phyloP scores from a whole-genome alignment of 2,888 invertebrate genomes.

The Napeogenes inachia region DNA sequence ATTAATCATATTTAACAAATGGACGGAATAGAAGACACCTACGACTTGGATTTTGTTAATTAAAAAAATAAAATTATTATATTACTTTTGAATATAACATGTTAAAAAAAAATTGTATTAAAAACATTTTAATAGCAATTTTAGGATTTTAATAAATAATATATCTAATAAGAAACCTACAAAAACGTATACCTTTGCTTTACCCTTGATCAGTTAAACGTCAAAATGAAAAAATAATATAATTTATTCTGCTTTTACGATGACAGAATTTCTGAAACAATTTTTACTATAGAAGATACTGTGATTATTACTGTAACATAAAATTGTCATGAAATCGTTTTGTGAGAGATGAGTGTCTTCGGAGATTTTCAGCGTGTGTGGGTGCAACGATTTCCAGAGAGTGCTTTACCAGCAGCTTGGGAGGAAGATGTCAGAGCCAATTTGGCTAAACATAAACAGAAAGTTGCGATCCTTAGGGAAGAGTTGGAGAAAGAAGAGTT shows the following conservation, averaged over 20 bases:
- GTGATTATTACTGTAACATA: conserved; percentile 58
- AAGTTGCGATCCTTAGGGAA: conserved; percentile 87
- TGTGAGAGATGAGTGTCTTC: conserved; percentile 88
- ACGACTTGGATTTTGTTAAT: too few relatives aligned
- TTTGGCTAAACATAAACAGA: conserved; percentile 91
- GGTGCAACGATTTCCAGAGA: conserved; percentile 93
- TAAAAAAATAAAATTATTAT: too few relatives aligned
- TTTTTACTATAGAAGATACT: conserved; percentile 44
- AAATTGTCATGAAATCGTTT: conserved; percentile 75
- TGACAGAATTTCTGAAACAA: conserved; percentile 57
- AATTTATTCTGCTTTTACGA: conserved; percentile 41
- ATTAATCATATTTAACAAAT: conserved; percentile 4
- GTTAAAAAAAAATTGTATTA: too few relatives aligned
- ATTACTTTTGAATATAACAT: too few relatives aligned
- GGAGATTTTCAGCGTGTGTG: conserved; percentile 94
- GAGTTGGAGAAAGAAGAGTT: conserved; percentile 94
- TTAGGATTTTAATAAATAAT: too few relatives aligned
- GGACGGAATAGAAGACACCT: neutral
- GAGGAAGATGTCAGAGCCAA: conserved; percentile 95
- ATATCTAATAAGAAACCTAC: too few relatives aligned
- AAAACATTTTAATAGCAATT: too few relatives aligned
- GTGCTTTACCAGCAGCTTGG: conserved; percentile 93
- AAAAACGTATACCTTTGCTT: conserved; percentile 10
- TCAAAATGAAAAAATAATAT: conserved; percentile 29
- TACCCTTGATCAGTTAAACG: conserved; percentile 14